Percentiles rank a stretch among this genome's conserved stretches.
Conservation (phyloP, 2,113 vertebrate species). For the Engraulis encrasicolus region DNA sequence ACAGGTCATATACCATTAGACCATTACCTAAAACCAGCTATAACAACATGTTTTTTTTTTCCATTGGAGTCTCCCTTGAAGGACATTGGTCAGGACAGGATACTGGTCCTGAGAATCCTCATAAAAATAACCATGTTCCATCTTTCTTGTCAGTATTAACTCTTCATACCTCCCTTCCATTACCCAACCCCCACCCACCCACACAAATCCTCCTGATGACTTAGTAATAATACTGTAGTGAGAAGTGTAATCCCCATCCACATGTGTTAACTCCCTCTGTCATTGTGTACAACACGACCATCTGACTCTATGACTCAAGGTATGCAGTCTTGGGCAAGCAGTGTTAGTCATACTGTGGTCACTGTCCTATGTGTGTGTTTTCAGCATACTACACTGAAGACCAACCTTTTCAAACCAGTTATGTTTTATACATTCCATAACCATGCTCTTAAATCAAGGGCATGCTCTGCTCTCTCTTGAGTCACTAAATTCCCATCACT, state of each 20-base stretch:
- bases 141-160: too few species aligned
- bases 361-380: neutral
- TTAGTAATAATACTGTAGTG: neutral
- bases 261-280: neutral
- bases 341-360: neutral
- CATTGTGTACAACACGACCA: neutral
- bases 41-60: too few species aligned
- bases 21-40: too few species aligned
- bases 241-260: neutral
- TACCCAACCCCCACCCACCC: too few species aligned
- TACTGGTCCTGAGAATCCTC: too few species aligned
- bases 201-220: neutral
- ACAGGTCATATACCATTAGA: too few species aligned
- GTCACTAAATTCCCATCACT: neutral
- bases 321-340: neutral
- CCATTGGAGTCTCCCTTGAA: too few species aligned
- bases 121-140: too few species aligned
- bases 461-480: neutral
- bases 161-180: too few species aligned
- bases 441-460: neutral
- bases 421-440: neutral
- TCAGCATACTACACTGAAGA: neutral
- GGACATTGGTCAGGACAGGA: too few species aligned
- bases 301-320: neutral
- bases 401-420: neutral